These are phyloP conservation scores for Sepiola atlantica DNA, from an alignment of 2,888 invertebrate genomes.

Conservation along the genomic window DNA sequence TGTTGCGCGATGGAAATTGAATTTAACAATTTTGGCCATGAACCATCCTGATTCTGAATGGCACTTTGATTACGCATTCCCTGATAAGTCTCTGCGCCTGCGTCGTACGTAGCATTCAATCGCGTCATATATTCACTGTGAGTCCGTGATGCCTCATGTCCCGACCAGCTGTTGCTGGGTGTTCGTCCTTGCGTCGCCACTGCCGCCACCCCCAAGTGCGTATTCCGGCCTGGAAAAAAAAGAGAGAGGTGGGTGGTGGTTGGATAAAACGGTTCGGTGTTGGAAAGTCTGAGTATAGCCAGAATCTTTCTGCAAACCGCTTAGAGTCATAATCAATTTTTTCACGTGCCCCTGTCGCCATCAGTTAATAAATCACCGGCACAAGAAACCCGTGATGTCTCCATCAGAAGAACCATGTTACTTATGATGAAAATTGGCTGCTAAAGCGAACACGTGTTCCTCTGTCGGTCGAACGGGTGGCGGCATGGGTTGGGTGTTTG, in stretches of 20 bases:
- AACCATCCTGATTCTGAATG: neutral
- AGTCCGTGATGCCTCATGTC: neutral
- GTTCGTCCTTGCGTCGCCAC: neutral
- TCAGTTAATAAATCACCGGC: neutral
- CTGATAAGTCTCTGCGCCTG: neutral
- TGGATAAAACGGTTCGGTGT: neutral
- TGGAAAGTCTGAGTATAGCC: neutral
- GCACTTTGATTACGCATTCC: neutral
- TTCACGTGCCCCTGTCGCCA: constrained; percentile 8
- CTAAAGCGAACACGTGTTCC: neutral
- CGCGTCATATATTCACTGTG: neutral
- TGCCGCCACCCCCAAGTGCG: neutral
- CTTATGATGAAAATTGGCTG: neutral
- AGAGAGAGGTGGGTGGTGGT: neutral
- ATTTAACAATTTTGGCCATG: neutral
- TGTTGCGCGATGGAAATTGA: neutral
- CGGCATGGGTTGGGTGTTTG: neutral
- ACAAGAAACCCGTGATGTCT: neutral
- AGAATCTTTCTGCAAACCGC: neutral
- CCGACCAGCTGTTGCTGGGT: neutral
- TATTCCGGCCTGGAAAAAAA: neutral
- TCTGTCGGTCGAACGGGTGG: neutral
- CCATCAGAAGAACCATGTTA: neutral
- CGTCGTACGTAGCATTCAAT: neutral
- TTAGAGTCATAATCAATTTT: neutral